Evolutionary conservation across 2,888 invertebrate species (phyloP), one percentile per base, ranked within the genome.

Genomic region (Epistrophe eligans): DNA sequence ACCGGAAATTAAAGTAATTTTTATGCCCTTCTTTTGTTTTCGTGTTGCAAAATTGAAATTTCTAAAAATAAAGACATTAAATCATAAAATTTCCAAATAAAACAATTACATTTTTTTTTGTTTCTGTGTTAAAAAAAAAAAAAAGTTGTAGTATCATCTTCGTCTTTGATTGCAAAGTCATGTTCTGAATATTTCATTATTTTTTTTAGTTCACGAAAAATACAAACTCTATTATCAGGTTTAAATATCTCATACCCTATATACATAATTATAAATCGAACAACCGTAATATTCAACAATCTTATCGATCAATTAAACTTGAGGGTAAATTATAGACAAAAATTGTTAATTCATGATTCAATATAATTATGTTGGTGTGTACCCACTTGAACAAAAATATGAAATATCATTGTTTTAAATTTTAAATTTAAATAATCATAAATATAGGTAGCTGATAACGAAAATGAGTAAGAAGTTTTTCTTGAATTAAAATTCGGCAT

Each of bases 1-100:
- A 66, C 66, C 66, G 66, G 66, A 66, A 66, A 66, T 66, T 66
- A 66, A 66, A 48, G 66, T 48, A 48, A 66, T 66, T 66, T 66
- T 24, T 45, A n/a, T 45, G 4, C 9, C 11, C 48, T 28, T 35
- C 8, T 35, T 17, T 1, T 6, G 24, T 4, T 66, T 32, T 66
- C 64, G n/a, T 64, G 24, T 40, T 43, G 24, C 24, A 24, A 24
- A 10, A 4, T 28, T 62, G 2, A 5, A 43, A 28, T 45, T 28
- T 15, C 1, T n/a, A 45, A 45, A 64, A 64, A 64, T 45, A 10
- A 64, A 64, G 62, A 43, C 43, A 43, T 45, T 45, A 62, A 32
- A 32, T 32, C 32, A 7, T 32, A 5, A 38, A 38, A 8, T 62
- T 62, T 43, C 24, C 15, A 45, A 43, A 48, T 15, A 64, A n/a